phyloP scores from a whole-genome alignment of 1,140 invertebrate species.

The Pantala flavescens region DNA sequence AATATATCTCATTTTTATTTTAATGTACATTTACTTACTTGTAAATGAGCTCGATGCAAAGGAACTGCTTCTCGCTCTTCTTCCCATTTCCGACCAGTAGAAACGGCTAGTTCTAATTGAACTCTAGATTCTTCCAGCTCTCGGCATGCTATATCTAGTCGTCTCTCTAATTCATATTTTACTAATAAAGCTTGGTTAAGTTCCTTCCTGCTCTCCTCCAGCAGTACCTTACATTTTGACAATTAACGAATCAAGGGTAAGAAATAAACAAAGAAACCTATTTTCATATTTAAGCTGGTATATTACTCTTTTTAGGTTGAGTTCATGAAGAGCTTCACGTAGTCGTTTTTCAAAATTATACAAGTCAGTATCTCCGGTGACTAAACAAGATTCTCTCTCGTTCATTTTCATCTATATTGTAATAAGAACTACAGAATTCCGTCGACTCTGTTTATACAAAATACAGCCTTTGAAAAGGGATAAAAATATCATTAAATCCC shows the following conservation, averaged over 20 bases:
- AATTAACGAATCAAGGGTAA: too few species aligned
- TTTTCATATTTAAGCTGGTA: not conserved
- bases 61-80: not conserved
- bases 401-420: too few species aligned
- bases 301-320: not conserved
- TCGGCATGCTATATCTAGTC: not conserved
- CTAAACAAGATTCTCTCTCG: not conserved
- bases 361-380: not conserved
- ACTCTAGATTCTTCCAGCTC: not conserved
- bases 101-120: not conserved
- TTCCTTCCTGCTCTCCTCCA: not conserved
- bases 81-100: not conserved
- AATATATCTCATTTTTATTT: too few species aligned
- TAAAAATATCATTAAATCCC: too few species aligned
- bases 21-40: not conserved
- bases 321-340: not conserved
- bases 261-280: too few species aligned
- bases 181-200: not conserved
- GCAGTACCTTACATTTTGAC: not conserved
- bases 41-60: not conserved
- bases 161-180: not conserved
- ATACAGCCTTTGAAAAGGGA: too few species aligned
- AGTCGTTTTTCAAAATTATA: not conserved
- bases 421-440: too few species aligned
- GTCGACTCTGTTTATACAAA: too few species aligned